Conservation (phyloP, 2,113 vertebrate genomes). For the Archilochus colubris region DNA sequence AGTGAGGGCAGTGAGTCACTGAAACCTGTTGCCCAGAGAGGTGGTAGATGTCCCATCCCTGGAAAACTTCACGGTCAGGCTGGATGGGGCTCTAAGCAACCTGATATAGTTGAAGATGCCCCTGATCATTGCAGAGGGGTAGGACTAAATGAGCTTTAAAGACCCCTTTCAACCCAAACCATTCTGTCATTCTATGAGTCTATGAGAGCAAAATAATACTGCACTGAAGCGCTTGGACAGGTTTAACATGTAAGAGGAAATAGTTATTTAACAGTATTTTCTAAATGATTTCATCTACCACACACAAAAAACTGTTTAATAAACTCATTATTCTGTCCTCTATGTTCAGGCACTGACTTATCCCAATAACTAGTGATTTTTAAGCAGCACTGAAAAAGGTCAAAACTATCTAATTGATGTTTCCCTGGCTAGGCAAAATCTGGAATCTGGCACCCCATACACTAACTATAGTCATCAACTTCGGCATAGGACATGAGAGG, state of each 20-base stretch:
- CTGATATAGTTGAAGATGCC: background rate
- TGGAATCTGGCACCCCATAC: background rate
- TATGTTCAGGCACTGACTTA: background rate
- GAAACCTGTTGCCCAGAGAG: background rate
- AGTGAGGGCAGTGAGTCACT: background rate
- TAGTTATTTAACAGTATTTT: background rate
- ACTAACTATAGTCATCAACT: background rate
- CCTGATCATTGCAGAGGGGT: background rate
- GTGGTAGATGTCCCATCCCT: background rate
- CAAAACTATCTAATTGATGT: background rate
- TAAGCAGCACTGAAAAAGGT: background rate
- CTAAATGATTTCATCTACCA: background rate
- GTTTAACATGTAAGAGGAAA: background rate
- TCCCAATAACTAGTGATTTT: background rate
- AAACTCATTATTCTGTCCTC: background rate
- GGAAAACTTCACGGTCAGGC: background rate
- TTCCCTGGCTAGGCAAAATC: background rate
- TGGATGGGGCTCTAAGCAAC: background rate
- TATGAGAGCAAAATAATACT: background rate
- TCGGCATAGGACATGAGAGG: background rate
- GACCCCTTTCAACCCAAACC: background rate
- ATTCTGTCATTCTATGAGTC: background rate
- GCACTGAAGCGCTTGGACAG: rapidly evolving
- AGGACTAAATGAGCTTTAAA: background rate
- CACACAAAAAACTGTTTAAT: background rate